These are phyloP conservation scores for Oncorhynchus tshawytscha DNA, from an alignment of 2,113 vertebrate genomes.

Conservation along the genomic window DNA sequence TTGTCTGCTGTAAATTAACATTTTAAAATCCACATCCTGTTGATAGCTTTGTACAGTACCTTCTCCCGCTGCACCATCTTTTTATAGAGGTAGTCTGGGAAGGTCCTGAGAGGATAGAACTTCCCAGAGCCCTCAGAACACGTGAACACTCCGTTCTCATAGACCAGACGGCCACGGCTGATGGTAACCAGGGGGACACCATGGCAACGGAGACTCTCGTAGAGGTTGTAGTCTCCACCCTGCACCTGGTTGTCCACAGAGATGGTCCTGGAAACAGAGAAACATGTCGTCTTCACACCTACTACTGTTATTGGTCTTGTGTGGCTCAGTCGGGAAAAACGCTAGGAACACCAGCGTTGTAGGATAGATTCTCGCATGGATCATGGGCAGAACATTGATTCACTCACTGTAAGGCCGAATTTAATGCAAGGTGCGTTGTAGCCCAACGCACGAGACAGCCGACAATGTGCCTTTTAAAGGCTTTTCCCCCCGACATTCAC, in stretches of 20 bases:
- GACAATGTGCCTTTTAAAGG: no score
- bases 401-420: no score
- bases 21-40: no score
- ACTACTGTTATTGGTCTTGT: neutral
- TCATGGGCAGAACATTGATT: no score
- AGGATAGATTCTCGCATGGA: no score
- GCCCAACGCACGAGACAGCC: no score
- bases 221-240: constrained; percentile 91
- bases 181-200: constrained; percentile 93
- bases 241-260: constrained; percentile 91
- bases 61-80: constrained; percentile 98
- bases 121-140: constrained; percentile 93
- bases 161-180: constrained; percentile 91
- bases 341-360: no score
- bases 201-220: constrained; percentile 92
- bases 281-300: neutral
- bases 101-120: constrained; percentile 91
- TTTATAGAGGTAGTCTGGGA: constrained; percentile 95
- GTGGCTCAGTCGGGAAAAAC: no score
- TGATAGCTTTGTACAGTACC: constrained; percentile 66
- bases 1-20: no score
- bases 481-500: no score
- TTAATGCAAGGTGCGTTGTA: no score
- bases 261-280: constrained; percentile 78
- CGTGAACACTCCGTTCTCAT: constrained; percentile 93